Conservation (phyloP, 2,888 invertebrate species). For the Melieria crassipennis region DNA sequence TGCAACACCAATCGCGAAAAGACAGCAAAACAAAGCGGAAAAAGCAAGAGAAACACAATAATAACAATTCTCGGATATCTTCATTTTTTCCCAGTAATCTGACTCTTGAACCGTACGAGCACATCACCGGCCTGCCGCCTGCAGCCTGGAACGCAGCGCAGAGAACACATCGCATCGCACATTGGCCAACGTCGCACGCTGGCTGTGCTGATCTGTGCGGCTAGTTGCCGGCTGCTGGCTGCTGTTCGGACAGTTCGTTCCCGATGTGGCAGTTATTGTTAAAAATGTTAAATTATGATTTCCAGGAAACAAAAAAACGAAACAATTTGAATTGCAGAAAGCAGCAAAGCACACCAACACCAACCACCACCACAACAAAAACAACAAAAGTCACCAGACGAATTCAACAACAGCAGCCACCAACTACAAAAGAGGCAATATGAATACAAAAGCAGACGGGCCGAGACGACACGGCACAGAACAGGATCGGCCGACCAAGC, state of each 20-base stretch:
- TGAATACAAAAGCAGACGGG: slow-evolving; percentile 2
- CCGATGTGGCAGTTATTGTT: slow-evolving; percentile 42
- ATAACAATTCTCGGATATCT: slow-evolving; percentile 42
- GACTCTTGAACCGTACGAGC: slow-evolving; percentile 29
- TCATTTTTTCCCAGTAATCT: slow-evolving; percentile 43
- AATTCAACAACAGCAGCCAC: slow-evolving; percentile 3
- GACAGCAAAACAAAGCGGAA: too few species aligned
- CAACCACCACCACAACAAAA: not conserved
- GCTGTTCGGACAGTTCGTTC: slow-evolving; percentile 27
- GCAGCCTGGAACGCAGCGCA: not conserved
- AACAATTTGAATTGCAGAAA: slow-evolving; percentile 37
- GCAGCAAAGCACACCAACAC: slow-evolving; percentile 8
- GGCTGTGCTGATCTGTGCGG: slow-evolving; percentile 2
- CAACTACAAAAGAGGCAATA: not conserved
- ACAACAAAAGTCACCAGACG: not conserved
- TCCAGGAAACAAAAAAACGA: slow-evolving; percentile 41
- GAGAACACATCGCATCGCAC: not conserved
- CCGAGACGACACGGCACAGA: not conserved
- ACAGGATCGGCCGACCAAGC: not conserved
- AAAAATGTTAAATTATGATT: slow-evolving; percentile 46
- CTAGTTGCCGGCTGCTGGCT: slow-evolving; percentile 26
- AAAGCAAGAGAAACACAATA: slow-evolving; percentile 13
- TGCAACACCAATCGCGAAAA: too few species aligned
- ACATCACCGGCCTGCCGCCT: slow-evolving; percentile 15
- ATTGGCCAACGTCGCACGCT: slow-evolving; percentile 14